phyloP scores from a whole-genome alignment of 2,797 vertebrate genomes.

The Momotus momota region DNA sequence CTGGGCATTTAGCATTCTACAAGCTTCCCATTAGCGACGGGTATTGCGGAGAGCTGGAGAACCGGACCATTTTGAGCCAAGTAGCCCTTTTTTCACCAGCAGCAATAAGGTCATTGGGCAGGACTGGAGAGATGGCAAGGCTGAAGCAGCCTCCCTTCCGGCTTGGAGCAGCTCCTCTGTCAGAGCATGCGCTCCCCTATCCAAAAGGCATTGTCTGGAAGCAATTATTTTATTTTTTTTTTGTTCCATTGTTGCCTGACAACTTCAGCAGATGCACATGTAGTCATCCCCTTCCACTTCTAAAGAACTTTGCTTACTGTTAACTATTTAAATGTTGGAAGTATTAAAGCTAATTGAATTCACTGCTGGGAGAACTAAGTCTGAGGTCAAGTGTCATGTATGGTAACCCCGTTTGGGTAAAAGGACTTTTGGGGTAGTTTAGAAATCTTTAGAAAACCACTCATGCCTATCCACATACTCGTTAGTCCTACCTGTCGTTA shows the following conservation, averaged over 20 bases:
- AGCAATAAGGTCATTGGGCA: neutral
- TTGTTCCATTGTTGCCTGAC: conserved; percentile 65
- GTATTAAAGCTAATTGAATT: conserved; percentile 71
- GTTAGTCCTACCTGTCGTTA: conserved; percentile 45
- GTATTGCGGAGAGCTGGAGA: neutral
- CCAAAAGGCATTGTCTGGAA: conserved; percentile 75
- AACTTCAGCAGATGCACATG: conserved; percentile 67
- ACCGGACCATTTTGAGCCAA: neutral
- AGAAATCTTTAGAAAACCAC: conserved; percentile 1
- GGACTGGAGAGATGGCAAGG: neutral
- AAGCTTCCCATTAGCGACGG: neutral
- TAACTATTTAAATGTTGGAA: conserved; percentile 76
- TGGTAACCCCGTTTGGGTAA: neutral
- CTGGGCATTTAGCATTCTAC: neutral
- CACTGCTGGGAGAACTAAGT: neutral
- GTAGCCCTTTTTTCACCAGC: neutral
- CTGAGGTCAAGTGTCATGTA: neutral
- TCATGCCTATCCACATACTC: conserved; percentile 3
- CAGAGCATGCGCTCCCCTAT: conserved; percentile 34
- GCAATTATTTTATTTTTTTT: conserved; percentile 52
- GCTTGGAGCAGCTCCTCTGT: neutral
- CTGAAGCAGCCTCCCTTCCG: neutral
- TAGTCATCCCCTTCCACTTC: neutral
- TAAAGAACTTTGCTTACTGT: conserved; percentile 53
- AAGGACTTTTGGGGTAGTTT: conserved; percentile 42